Percentiles rank a stretch among this genome's conserved stretches.
These are phyloP conservation scores for Megalurothrips usitatus DNA, from an alignment of 2,888 invertebrate genomes.

Conservation along the genomic window DNA sequence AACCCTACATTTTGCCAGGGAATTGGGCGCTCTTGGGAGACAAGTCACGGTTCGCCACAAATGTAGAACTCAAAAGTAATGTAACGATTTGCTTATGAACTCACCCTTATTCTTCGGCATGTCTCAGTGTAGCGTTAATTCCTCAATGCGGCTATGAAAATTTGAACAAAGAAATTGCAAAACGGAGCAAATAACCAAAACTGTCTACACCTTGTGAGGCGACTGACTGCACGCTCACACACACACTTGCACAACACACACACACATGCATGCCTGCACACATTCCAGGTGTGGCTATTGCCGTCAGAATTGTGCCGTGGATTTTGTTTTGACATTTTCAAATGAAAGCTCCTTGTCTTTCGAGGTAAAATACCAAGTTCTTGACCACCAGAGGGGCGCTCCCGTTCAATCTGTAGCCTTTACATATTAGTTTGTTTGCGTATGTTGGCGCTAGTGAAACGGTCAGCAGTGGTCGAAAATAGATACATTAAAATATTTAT, in stretches of 20 bases:
- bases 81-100: constrained; percentile 35
- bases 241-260: background rate
- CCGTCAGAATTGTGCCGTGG: too few species aligned
- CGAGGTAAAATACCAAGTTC: background rate
- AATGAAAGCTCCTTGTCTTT: background rate
- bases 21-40: background rate
- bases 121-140: background rate
- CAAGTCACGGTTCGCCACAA: too few species aligned
- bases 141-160: too few species aligned
- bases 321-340: background rate
- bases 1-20: background rate
- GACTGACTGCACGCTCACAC: background rate
- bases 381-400: too few species aligned
- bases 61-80: background rate
- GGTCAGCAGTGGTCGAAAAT: background rate
- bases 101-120: constrained; percentile 61
- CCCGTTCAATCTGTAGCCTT: background rate
- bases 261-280: background rate
- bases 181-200: background rate
- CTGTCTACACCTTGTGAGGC: background rate
- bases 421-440: background rate
- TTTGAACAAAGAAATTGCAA: background rate
- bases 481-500: background rate
- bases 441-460: background rate
- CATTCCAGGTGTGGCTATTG: too few species aligned